Base-by-base conservation (phyloP, 2,797 vertebrate genomes). In the Sylvilagus floridanus region DNA sequence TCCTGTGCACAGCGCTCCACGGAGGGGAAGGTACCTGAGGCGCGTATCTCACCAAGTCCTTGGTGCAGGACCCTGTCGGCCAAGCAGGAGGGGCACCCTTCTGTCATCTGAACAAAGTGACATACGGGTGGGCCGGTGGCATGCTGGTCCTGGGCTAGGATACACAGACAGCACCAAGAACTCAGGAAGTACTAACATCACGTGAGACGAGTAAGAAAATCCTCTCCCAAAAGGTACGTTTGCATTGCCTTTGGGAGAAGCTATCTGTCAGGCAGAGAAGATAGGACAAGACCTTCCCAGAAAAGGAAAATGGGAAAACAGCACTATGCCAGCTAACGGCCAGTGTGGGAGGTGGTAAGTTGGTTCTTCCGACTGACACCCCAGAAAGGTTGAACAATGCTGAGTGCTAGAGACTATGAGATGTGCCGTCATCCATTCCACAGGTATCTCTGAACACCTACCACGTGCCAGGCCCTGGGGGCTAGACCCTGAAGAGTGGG, bases 1-100 rank as follows among this genome's bases (percentile, higher is more conserved):
- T n/a, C 79, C 17, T 30, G 0, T 4, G 13, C 72, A 26, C 21
- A 32, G 24, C 37, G 6, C 69, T 35, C 32, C 19, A 13, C 3
- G 24, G 6, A 2, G 9, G 32, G 13, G 50, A 88, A 3, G 7
- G 6, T 6, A 6, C 28, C 69, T 16, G 0, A 2, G 37, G 37
- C 42, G 1, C 1, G 8, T 8, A 47, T 28, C 69, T 76, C 22
- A 3, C 78, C 83, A 47, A 85, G 66, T 16, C 47, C 17, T 65
- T 32, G 14, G 72, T 75, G 24, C 12, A 76, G 63, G 62, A n/a
- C 12, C 21, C 2, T 32, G 5, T 77, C 30, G 21, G 19, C 28
- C 50, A 76, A 42, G 9, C 26, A 76, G 57, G 54, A 87, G 22
- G 17, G 19, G 4, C 13, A 7, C 22, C 7, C n/a, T 62, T 79